Evolutionary conservation across 2,888 invertebrate species (phyloP), one percentile per base, ranked within the genome.

Genomic region (Opisthograptis luteolata): DNA sequence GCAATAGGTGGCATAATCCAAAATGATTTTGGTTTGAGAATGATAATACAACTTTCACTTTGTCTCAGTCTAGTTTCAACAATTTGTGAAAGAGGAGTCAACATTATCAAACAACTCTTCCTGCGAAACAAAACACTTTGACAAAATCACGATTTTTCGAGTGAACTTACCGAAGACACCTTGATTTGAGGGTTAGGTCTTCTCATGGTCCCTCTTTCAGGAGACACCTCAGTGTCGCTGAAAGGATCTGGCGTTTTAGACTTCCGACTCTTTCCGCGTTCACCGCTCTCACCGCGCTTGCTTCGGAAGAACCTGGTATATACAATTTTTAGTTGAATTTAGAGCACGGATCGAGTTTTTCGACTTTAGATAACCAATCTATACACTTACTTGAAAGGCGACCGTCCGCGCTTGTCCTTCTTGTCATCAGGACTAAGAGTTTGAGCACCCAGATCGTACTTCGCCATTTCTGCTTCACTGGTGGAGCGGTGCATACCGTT

Each of bases 391-490:
- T 96, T 96, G 84, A 99, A 98, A 10, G 98, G 98, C 25, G 98
- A 98, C 60, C 97, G 93, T 41, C 97, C 97, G 6, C 98, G 94
- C 75, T 96, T 95, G 51, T 94, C 93, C 64, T 94, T 93, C 64
- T 94, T 93, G 4, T 93, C 92, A 40, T 94, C 94, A 6, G 76
- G 66, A 1, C 66, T 37, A 3, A 75, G 42, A 9, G 60, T 81
- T 31, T 83, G 84, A 0, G 91, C 87, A 17, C 87, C 86, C 5
- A 94, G 92, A 27, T 94, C 93, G 71, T 94, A 93, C 7, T 94
- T 92, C 3, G 94, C 93, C 89, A 96, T 93, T 68, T 97, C 95
- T 1, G 94, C 89, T 58, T 96, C 96, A 61, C 96, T 96, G 0
- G 94, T 93, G 0, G 95, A 94, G 3, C 95, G 92, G 41, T 95